phyloP scores from a whole-genome alignment of 2,888 invertebrate species.

The Anticlea derivata region DNA sequence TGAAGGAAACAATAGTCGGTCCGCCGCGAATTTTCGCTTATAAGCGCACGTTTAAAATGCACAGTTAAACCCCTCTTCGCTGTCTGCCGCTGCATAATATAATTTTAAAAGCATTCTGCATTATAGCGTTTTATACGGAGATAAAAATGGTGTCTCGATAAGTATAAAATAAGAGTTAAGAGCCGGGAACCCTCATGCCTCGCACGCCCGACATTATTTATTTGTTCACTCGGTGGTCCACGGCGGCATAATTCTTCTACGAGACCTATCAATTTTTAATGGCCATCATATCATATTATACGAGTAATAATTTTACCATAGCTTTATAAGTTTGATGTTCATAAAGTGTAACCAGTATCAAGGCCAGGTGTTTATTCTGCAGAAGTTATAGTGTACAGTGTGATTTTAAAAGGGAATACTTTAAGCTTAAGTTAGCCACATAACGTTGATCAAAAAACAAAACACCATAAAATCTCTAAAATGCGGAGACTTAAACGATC shows the following conservation, averaged over 20 bases:
- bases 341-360: constrained; percentile 1
- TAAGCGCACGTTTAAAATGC: constrained; percentile 40
- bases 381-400: background rate
- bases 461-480: too few relatives aligned
- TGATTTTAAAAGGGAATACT: too few relatives aligned
- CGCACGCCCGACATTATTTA: constrained; percentile 53
- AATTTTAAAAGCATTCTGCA: constrained; percentile 68
- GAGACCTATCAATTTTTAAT: constrained; percentile 50
- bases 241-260: constrained; percentile 47
- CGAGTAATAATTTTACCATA: constrained; percentile 27
- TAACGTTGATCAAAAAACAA: too few relatives aligned
- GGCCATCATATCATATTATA: constrained; percentile 40
- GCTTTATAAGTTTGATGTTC: constrained; percentile 9
- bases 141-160: constrained; percentile 73
- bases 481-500: background rate
- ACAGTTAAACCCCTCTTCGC: constrained; percentile 46
- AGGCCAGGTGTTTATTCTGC: background rate
- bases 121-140: constrained; percentile 65
- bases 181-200: constrained; percentile 43
- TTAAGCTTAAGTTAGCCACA: too few relatives aligned
- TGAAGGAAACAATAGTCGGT: constrained; percentile 32
- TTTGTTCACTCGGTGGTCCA: constrained; percentile 48
- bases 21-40: constrained; percentile 33
- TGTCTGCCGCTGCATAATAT: constrained; percentile 48
- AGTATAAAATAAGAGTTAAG: constrained; percentile 65